Conservation (phyloP, 1,140 invertebrate species). For the Penaeus japonicus region DNA sequence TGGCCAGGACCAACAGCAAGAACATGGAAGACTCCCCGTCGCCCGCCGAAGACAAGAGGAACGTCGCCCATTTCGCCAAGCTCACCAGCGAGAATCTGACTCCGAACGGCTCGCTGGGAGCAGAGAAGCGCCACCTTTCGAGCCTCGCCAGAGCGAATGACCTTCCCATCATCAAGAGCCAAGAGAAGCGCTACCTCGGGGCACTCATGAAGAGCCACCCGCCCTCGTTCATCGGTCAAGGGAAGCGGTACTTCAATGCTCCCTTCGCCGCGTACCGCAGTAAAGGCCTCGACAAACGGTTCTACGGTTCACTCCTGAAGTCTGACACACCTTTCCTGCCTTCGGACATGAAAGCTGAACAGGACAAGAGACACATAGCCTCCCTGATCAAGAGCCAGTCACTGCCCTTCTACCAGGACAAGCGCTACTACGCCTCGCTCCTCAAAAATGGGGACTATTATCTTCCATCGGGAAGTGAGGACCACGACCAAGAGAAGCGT, state of each 20-base stretch:
- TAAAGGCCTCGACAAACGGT: background rate
- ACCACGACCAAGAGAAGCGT: background rate
- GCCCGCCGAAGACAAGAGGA: too few species aligned
- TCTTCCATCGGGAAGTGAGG: too few species aligned
- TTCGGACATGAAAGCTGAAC: background rate
- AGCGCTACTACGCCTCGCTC: constrained; percentile 34
- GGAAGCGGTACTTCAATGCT: background rate
- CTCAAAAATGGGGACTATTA: background rate
- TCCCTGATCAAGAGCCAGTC: constrained; percentile 8
- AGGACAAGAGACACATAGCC: constrained; percentile 27
- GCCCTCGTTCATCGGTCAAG: background rate
- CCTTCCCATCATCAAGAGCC: background rate
- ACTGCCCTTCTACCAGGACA: constrained; percentile 6
- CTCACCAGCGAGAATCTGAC: background rate
- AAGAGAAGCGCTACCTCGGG: constrained; percentile 31
- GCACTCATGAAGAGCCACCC: constrained; percentile 22
- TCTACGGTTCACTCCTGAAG: constrained; percentile 37
- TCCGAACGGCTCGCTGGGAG: background rate
- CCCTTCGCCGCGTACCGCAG: background rate
- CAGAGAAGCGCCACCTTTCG: constrained; percentile 32
- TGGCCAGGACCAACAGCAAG: too few species aligned
- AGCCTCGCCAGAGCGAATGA: constrained; percentile 33
- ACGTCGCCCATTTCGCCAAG: background rate
- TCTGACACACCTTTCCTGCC: background rate
- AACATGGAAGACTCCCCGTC: too few species aligned